These are phyloP conservation scores for Ectemnius lituratus DNA, from an alignment of 2,888 invertebrate genomes.

Conservation along the genomic window DNA sequence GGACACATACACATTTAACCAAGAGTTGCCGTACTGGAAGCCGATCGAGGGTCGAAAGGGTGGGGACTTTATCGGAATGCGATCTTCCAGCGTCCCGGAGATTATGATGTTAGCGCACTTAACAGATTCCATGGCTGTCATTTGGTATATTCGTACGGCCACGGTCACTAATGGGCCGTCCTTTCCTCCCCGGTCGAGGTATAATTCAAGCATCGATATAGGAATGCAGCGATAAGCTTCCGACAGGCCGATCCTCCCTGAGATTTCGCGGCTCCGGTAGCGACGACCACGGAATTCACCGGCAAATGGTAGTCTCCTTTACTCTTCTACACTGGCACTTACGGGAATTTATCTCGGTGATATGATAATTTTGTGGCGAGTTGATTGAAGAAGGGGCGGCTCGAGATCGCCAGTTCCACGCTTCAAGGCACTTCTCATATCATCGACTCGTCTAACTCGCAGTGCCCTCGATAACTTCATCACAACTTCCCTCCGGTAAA, in stretches of 20 bases:
- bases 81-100: conserved; percentile 35
- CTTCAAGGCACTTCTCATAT: conserved; percentile 5
- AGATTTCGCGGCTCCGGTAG: conserved; percentile 7
- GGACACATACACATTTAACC: too few species aligned
- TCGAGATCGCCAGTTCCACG: neutral
- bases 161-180: conserved; percentile 25
- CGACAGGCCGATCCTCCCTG: conserved; percentile 5
- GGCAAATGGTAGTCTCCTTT: neutral
- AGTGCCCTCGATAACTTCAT: neutral
- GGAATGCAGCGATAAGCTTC: conserved; percentile 25
- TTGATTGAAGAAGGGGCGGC: neutral
- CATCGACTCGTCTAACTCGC: neutral
- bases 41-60: conserved; percentile 4
- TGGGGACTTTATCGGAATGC: conserved; percentile 26
- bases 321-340: neutral
- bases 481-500: neutral
- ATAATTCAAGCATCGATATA: conserved; percentile 29
- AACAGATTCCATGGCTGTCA: conserved; percentile 58
- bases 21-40: neutral
- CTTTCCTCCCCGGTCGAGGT: neutral
- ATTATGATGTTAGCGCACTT: conserved; percentile 54
- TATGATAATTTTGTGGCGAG: conserved; percentile 12
- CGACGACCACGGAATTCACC: neutral
- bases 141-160: conserved; percentile 17
- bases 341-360: conserved; percentile 1